Base-by-base conservation (phyloP, 2,113 vertebrate species). In the Erythrocercus mccallii region DNA sequence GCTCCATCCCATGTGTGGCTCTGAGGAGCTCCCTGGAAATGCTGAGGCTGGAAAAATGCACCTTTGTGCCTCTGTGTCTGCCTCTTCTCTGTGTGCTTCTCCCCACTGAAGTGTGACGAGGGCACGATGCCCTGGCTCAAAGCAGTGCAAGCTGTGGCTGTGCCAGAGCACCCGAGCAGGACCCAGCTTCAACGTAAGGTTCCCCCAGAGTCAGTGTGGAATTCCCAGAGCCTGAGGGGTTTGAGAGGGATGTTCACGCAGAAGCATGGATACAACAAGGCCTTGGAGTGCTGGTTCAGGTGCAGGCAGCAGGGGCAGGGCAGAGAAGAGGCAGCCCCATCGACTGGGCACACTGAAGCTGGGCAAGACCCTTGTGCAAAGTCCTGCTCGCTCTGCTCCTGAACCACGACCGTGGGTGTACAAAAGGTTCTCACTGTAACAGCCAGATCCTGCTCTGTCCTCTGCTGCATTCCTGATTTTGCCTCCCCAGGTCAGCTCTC, bases 301-400 rank as follows among this genome's bases (percentile, higher is more conserved):
- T 11, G 64, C 68, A 80, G 73, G 66, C 27, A 90, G 73, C 60
- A 16, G 9, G 2, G 54, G 24, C 31, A 93, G 30, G 45, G 78
- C 53, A 91, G 66, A 66, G 53, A n/a, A 72, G 35, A 42, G 40
- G 72, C 68, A 91, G 62, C 48, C 19, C 23, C 37, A 20, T 16
- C 0, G 0, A 33, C 1, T 0, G 1, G 10, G 62, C 23, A 21
- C 40, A 0, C 3, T 10, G 38, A 54, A 48, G 28, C 33, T 48
- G 23, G 61, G 74, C n/a, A 35, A 64, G 53, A 83, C 27, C 56
- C 15, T 65, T 7, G 18, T 18, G 64, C 72, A 33, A 70, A 64
- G 60, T 87, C 78, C 81, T 35, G 81, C 71, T 53, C 0, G 1
- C 22, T 54, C 68, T 50, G 77, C 70, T 85, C 58, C 85, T 6